Evolutionary conservation across 2,113 vertebrate species (phyloP), one percentile per base, ranked within the genome.

Genomic region (Chaetodon trifascialis): DNA sequence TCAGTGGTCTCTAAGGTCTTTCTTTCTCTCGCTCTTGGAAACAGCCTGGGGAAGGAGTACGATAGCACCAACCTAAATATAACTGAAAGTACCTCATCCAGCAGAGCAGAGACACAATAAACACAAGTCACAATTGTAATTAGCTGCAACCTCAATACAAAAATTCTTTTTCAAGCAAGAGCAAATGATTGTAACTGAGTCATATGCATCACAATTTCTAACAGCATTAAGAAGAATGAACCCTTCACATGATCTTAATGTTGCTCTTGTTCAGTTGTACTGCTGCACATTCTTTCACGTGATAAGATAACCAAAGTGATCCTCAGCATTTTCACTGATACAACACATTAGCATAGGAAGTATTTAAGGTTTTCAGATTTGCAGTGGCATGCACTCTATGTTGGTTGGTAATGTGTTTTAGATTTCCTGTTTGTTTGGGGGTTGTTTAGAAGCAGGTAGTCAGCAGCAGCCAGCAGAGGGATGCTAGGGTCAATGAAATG

Each of bases 1-100:
- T 64, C 46, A 72, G 60, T 68, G 54, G 58, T 79, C 60, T 76
- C 55, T 65, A n/a, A 44, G 46, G 74, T 80, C 79, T 82, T 46
- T 54, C 44, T 78, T 59, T 65, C 66, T 68, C 77, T 52, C 21
- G 5, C 52, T 72, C 17, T 67, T 44, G 38, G 68, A 78, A 76
- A 73, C 21, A 56, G 68, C 52, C 82, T 10, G 17, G 16, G 56
- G 64, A 74, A 82, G 55, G 4, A 46, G 68, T 51, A 9, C 10
- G 1, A 44, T 52, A 19, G 38, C 23, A 56, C 5, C 49, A 7
- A 8, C 55, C 47, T 71, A 75, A 82, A 88, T 67, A 67, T 68
- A 72, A 67, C 52, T 44, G 7, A 56, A 52, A 3, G 23, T 38
- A 69, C 58, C 15, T 47, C 47, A 30, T 69, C 47, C 34, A 69